Evolutionary conservation across 2,797 vertebrate species (phyloP), one percentile per base, ranked within the genome.

Genomic region (Chelidonichthys spinosus): DNA sequence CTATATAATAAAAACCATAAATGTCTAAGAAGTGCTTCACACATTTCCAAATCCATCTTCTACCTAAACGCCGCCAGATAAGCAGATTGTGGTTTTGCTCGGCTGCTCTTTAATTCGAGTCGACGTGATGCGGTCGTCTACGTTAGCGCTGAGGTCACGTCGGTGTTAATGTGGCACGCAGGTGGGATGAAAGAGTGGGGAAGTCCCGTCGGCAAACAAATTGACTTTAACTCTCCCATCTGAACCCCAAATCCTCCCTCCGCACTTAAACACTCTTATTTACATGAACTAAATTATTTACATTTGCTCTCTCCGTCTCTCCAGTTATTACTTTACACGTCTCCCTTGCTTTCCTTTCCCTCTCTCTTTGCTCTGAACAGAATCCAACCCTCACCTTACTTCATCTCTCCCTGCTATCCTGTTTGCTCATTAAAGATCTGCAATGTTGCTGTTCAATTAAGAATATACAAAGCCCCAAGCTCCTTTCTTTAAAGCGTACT

Each of bases 211-310:
- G 64, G 76, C 56, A 63, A 25, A 78, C 76, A 83, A 81, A 90
- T 73, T 74, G 72, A 76, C 72, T 74, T 81, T 65, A 82, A 82
- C 69, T 64, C 70, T 71, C 69, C 80, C 72, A 79, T 63, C 56
- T 75, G 50, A 43, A 60, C 65, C 58, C 55, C 54, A 56, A 81
- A 81, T 59, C 13, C 68, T 62, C 39, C 13, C 13, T 13, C 15
- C 9, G 61, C 62, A 70, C 74, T 67, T 64, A 62, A 65, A 70
- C 14, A 32, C 55, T 55, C 17, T 15, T 81, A 77, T 83, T 78
- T 65, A 80, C 63, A 61, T 25, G 7, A 11, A 62, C 61, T 87
- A 32, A 82, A 90, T 87, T 46, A 83, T 87, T 86, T 65, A 79
- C 46, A 37, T n/a, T 4, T 37, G 54, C n/a, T 40, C 39, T 47